phyloP scores from a whole-genome alignment of 2,888 invertebrate species.

The Xylophagus ater region DNA sequence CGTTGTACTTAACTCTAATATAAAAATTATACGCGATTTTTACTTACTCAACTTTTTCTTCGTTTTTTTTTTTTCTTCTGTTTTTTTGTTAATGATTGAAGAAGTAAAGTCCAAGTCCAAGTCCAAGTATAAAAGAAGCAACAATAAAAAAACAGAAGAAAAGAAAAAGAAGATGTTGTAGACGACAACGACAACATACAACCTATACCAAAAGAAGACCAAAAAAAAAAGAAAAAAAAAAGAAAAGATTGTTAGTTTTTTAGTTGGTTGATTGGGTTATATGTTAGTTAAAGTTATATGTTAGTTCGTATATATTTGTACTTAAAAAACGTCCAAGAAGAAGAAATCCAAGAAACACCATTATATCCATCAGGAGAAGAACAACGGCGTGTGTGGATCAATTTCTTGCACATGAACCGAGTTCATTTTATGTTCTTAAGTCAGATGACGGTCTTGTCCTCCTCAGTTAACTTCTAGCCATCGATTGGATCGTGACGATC shows the following conservation, averaged over 20 bases:
- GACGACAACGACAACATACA: too few species aligned
- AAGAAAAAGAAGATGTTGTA: too few species aligned
- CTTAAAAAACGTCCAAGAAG: background rate
- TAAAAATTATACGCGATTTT: too few species aligned
- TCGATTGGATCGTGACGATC: conserved; percentile 37
- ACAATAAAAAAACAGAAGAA: background rate
- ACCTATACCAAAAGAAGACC: too few species aligned
- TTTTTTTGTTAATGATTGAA: too few species aligned
- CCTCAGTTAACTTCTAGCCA: conserved; percentile 41
- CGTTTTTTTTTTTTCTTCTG: too few species aligned
- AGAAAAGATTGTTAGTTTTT: too few species aligned
- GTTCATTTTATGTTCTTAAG: conserved; percentile 34
- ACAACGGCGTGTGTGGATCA: conserved; percentile 15
- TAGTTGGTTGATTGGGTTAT: too few species aligned
- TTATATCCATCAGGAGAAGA: conserved; percentile 6
- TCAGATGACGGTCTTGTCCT: conserved; percentile 39
- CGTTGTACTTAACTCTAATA: too few species aligned
- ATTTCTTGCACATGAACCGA: conserved; percentile 15
- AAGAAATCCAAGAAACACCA: conserved; percentile 5
- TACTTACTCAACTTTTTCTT: too few species aligned
- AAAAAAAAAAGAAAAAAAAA: too few species aligned
- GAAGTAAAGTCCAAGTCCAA: background rate
- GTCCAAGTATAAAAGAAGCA: background rate
- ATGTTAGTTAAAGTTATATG: too few species aligned
- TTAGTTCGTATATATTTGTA: background rate